A percentile compares a stretch with the other conserved stretches of the same genome.
Conservation (phyloP, 2,888 invertebrate species). For the Liopterus haemorrhoidalis region DNA sequence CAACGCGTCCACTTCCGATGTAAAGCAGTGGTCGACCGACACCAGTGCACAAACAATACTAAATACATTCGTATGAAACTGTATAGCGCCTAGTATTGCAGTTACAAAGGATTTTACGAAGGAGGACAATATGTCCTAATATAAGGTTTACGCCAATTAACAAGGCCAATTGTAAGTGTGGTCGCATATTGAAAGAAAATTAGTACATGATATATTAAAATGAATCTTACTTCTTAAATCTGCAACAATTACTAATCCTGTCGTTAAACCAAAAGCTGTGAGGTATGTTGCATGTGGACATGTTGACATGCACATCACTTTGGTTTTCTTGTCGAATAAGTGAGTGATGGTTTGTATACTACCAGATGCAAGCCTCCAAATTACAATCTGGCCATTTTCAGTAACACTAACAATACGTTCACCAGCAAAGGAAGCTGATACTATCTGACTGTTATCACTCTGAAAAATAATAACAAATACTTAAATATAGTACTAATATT, state of each 20-base stretch:
- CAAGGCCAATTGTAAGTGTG: too few species aligned
- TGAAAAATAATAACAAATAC: slow-evolving; percentile 10
- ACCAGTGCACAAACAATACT: too few species aligned
- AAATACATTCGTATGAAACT: too few species aligned
- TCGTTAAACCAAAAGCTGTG: slow-evolving; percentile 55
- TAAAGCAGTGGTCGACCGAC: too few species aligned
- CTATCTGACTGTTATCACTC: slow-evolving; percentile 39
- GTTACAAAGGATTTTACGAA: too few species aligned
- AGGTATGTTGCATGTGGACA: slow-evolving; percentile 53
- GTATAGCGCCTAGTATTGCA: too few species aligned
- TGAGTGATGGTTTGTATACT: slow-evolving; percentile 43
- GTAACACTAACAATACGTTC: slow-evolving; percentile 49
- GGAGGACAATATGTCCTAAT: too few species aligned
- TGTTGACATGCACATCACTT: slow-evolving; percentile 51
- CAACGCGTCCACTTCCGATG: too few species aligned
- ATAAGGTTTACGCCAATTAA: too few species aligned
- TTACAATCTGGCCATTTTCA: slow-evolving; percentile 46
- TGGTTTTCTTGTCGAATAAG: slow-evolving; percentile 45
- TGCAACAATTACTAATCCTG: slow-evolving; percentile 49
- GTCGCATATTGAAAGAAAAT: too few species aligned
- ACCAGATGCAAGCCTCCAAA: slow-evolving; percentile 52
- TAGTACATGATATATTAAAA: too few species aligned
- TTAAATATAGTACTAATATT: background rate
- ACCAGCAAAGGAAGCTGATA: slow-evolving; percentile 49
- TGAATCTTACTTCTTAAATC: slow-evolving; percentile 45